Evolutionary conservation across 2,797 vertebrate genomes (phyloP).

Genomic region (Megaceryle alcyon): DNA sequence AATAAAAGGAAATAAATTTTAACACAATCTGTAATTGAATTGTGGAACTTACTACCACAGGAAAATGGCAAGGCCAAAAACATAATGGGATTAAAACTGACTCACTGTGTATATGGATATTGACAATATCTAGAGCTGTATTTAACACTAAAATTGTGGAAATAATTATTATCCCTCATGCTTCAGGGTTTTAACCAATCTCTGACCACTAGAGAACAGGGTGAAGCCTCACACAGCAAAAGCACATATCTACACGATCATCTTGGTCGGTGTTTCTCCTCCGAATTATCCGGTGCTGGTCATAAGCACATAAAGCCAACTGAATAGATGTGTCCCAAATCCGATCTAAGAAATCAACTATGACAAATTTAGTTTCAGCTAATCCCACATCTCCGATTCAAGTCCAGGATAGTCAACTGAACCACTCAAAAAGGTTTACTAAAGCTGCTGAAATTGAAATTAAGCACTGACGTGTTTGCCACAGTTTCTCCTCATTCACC

Average conservation of each 20-base stretch:
- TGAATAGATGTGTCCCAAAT: neutral
- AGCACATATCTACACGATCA: neutral
- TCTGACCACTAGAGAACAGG: neutral
- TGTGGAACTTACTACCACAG: conserved; percentile 2
- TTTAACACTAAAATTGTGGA: neutral
- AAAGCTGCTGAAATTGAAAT: neutral
- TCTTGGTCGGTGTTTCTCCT: neutral
- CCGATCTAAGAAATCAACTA: neutral
- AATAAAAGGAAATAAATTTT: conserved; percentile 39
- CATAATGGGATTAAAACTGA: conserved; percentile 48
- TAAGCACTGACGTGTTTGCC: neutral
- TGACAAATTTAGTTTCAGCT: neutral
- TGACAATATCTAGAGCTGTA: neutral
- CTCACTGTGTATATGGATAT: neutral
- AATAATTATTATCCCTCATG: neutral
- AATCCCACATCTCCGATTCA: neutral
- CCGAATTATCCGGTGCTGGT: rapidly evolving
- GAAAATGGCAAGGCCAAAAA: conserved; percentile 31
- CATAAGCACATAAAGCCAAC: neutral
- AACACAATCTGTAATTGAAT: conserved; percentile 30
- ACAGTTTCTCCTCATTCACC: neutral
- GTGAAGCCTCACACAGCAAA: neutral
- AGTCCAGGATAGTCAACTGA: neutral
- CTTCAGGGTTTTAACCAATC: neutral
- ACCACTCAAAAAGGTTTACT: neutral